Evolutionary conservation across 1,140 invertebrate genomes (phyloP), one percentile per base, ranked within the genome.

Genomic region (Stegodyphus mimosarum): DNA sequence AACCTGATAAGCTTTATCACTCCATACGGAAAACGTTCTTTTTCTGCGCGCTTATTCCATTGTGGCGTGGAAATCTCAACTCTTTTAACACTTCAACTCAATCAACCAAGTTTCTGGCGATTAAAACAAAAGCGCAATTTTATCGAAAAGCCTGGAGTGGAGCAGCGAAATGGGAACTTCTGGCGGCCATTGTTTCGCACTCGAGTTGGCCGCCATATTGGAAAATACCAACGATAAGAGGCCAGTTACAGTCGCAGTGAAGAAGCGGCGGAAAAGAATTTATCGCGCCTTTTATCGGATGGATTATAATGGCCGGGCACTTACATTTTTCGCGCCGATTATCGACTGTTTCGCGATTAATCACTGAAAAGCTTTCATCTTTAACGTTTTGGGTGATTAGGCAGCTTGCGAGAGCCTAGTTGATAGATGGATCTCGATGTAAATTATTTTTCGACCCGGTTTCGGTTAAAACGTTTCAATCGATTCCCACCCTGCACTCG

Each of bases 391-490:
- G 48, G 80, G 80, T 83, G 80, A 83, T 83, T 83, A 83, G 79
- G 79, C 79, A 66, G 52, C 7, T n/a, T 50, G 6, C 64, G 78
- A 67, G 78, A 71, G 49, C 60, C n/a, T 15, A 7, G 6, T 75
- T 83, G 80, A 83, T 83, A 83, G 80, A 83, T 83, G 80, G 53
- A 81, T 81, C 79, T 50, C 52, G 80, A 83, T 83, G 80, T 83
- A 83, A 83, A 83, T 83, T 83, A 83, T 83, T 83, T 83, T 83
- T 83, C 80, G 80, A 83, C 80, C 80, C n/a, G n/a, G n/a, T n/a
- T n/a, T n/a, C n/a, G 51, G 80, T 53, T 83, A 67, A 83, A 83
- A 83, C 49, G 60, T 71, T 17, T 83, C 63, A 69, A 83, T 83
- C 80, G 80, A 83, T 83, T 83, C 70, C 60, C 6, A 50, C 18